Evolutionary conservation across 2,888 invertebrate species (phyloP).

Genomic region (Chironomus riparius): DNA sequence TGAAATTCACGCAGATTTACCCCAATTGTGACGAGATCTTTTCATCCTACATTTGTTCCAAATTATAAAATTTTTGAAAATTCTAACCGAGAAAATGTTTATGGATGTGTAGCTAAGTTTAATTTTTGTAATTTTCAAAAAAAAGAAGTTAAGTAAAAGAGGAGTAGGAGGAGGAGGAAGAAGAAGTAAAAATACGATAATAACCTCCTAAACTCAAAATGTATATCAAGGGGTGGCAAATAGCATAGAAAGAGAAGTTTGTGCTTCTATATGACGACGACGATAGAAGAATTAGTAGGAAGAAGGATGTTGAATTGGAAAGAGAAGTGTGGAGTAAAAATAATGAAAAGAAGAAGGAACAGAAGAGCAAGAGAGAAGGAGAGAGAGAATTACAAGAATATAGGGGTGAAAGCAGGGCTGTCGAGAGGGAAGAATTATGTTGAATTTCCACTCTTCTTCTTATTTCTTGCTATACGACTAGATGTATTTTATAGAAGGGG

Average conservation of each 20-base stretch:
- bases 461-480: not conserved
- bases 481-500: not conserved
- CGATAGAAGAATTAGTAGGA: not conserved
- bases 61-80: too few relatives aligned
- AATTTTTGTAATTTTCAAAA: conserved; percentile 22
- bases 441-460: not conserved
- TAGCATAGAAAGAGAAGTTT: conserved; percentile 2
- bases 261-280: too few relatives aligned
- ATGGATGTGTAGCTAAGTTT: not conserved
- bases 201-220: conserved; percentile 23
- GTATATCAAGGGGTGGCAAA: conserved; percentile 21
- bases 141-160: not conserved
- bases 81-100: not conserved
- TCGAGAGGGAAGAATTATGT: not conserved
- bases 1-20: too few relatives aligned
- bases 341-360: not conserved
- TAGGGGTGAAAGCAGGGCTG: conserved; percentile 12
- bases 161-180: conserved; percentile 15
- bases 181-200: conserved; percentile 25
- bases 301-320: not conserved
- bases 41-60: too few relatives aligned
- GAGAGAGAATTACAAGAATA: not conserved
- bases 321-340: not conserved
- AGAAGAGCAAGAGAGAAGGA: not conserved
- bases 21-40: too few relatives aligned